Conservation (phyloP, 1,140 invertebrate genomes). For the Achatina immaculata region DNA sequence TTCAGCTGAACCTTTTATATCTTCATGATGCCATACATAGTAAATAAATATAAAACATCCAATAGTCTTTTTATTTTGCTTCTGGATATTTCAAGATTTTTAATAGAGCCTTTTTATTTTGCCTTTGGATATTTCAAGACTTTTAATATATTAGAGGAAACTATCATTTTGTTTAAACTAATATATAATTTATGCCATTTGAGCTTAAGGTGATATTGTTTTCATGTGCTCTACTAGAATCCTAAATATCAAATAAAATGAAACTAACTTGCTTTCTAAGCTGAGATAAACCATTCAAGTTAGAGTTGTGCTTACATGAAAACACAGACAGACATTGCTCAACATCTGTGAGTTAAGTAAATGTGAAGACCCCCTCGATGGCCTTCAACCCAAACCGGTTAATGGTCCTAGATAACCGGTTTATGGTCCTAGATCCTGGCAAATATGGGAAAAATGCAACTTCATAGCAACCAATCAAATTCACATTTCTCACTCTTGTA, state of each 20-base stretch:
- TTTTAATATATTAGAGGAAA: too few species aligned
- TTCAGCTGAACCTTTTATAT: too few species aligned
- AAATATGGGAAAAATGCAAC: constrained; percentile 9
- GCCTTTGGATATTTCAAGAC: too few species aligned
- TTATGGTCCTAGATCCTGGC: constrained; percentile 14
- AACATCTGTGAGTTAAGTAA: constrained; percentile 11
- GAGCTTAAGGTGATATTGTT: too few species aligned
- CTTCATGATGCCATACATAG: too few species aligned
- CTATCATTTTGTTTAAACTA: too few species aligned
- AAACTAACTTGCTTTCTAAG: not conserved
- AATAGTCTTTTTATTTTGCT: too few species aligned
- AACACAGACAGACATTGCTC: constrained; percentile 12
- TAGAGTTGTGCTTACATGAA: constrained; percentile 11
- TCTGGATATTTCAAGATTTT: too few species aligned
- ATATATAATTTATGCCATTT: too few species aligned
- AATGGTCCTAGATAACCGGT: constrained; percentile 7
- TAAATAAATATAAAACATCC: too few species aligned
- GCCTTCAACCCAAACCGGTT: constrained; percentile 13
- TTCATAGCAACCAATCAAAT: constrained; percentile 1
- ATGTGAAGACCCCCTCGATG: constrained; percentile 10
- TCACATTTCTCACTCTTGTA: not conserved
- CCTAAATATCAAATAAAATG: not conserved
- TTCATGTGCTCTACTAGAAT: too few species aligned
- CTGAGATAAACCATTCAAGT: not conserved
- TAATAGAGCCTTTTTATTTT: too few species aligned